Conservation (phyloP, 1,140 invertebrate genomes). For the Eueides isabella region DNA sequence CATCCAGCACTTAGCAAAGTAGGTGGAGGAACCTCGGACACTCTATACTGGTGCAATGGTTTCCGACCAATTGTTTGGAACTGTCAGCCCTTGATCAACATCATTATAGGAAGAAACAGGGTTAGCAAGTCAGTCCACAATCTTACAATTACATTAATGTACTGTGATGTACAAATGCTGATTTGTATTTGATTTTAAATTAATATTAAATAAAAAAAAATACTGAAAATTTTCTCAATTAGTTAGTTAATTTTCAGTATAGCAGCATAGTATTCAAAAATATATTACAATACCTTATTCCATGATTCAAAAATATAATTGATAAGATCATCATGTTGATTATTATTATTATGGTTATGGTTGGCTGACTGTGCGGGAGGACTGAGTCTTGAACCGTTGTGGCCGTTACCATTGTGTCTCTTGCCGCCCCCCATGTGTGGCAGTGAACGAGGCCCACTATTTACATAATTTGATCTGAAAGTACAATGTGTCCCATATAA, state of each 20-base stretch:
- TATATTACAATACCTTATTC: conserved; percentile 68
- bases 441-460: conserved; percentile 65
- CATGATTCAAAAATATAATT: conserved; percentile 80
- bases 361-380: conserved; percentile 62
- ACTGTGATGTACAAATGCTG: no score
- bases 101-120: no score
- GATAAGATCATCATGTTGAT: conserved; percentile 77
- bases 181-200: no score
- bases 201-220: no score
- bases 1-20: no score
- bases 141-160: no score
- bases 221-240: not conserved
- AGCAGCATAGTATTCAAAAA: not conserved
- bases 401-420: conserved; percentile 60
- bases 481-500: not conserved
- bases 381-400: conserved; percentile 64
- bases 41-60: no score
- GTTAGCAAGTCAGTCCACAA: no score
- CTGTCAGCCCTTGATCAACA: no score
- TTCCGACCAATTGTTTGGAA: no score
- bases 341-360: conserved; percentile 54
- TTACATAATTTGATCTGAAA: conserved; percentile 72
- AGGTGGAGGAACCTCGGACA: no score
- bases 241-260: no score
- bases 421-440: conserved; percentile 70